Evolutionary conservation across 1,140 invertebrate species (phyloP), one percentile per base, ranked within the genome.

Genomic region (Steinernema feltiae): DNA sequence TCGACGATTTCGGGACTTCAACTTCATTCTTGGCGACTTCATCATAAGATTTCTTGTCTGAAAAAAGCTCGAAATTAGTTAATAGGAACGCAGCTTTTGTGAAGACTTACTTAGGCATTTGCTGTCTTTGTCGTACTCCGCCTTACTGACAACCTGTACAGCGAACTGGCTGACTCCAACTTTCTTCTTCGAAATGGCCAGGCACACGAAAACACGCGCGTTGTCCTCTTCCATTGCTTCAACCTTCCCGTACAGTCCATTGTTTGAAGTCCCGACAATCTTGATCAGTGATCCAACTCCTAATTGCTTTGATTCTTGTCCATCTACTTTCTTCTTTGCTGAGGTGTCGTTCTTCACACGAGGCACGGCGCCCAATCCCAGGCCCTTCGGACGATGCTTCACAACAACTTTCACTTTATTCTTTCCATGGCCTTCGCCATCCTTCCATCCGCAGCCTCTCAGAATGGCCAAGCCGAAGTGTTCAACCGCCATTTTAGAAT

Each of bases 371-470:
- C 95, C 95, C 32, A 98, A 87, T 0, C 95, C 95, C 85, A 97
- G 90, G 1, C 94, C 94, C 89, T 93, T 94, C 0, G 94, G 93
- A 77, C 94, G 88, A 27, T 93, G 79, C 76, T 88, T 82, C 63
- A 89, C 86, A 72, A 87, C 83, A 3, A 90, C 87, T 41, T 89
- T 48, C 82, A 89, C 89, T 79, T 88, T 87, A 86, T 89, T 90
- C 86, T 84, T 85, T 0, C 90, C 91, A 84, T 91, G 91, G 80
- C 90, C 92, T 89, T 90, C 90, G 32, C 88, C 90, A 78, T 92
- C 90, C 80, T 91, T 90, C 93, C 93, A 97, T 0, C 94, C 94
- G 95, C 97, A 97, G 32, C 95, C 95, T 82, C 94, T 87, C 18
- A 98, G 88, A 91, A 97, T 92, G 2, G 94, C 95, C 81, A 93